Base-by-base conservation (phyloP, 2,888 invertebrate species). In the Atrina japonica region DNA sequence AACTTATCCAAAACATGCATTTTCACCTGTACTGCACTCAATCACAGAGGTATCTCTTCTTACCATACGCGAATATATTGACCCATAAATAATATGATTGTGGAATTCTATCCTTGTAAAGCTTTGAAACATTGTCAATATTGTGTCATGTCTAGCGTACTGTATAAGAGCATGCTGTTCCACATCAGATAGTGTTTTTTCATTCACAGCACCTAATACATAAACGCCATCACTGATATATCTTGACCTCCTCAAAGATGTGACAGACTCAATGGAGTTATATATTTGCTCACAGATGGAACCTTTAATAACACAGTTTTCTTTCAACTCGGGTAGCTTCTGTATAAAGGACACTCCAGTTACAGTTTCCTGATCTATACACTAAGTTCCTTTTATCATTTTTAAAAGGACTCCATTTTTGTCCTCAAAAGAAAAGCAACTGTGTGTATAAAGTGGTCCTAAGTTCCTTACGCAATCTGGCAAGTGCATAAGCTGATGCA, bases 341-440 rank as follows among this genome's bases (percentile, higher is more conserved):
- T 72, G 75, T 14, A 78, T 16, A 52, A 75, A 75, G 16, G 73
- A 75, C 25, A 78, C 53, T n/a, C 75, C 77, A 30, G 70, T 78
- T 41, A 53, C 55, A 27, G 75, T 75, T 50, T 78, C 75, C 29
- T 65, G 58, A 43, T 72, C 78, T 45, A 74, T 72, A 61, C 67
- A 61, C 63, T 74, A 73, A n/a, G 75, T 76, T 6, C 72, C 75
- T 67, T 55, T 58, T 18, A 76, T 69, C 61, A 70, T 59, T 68
- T 73, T 73, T 14, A 74, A 14, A 18, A 76, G 11, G 30, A 65
- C 5, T 14, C 78, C 74, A 70, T 78, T 72, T 49, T 73, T 73
- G 45, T 73, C 67, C 45, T 76, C 76, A 56, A 76, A 78, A 23
- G 70, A 64, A 70, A 75, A 78, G 56, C 76, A 78, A 18, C 69